Evolutionary conservation across 2,113 vertebrate genomes (phyloP).

Genomic region (Apodemus sylvaticus): DNA sequence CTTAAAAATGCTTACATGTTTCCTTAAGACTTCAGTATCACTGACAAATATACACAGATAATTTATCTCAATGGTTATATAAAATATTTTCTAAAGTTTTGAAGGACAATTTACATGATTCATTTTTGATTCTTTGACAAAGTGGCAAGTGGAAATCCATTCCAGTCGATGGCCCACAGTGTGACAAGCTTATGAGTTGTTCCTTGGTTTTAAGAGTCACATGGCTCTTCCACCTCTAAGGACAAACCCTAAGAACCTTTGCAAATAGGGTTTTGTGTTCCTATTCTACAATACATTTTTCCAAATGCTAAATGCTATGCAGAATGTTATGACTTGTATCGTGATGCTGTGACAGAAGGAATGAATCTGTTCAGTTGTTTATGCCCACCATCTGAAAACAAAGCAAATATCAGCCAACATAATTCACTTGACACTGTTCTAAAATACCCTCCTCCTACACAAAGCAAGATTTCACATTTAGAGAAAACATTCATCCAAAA

Average conservation of each 20-base stretch:
- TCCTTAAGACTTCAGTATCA: not conserved
- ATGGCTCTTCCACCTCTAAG: not conserved
- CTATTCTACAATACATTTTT: not conserved
- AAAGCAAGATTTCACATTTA: slow-evolving; percentile 48
- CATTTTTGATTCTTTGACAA: not conserved
- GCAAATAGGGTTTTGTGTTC: not conserved
- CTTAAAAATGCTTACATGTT: not conserved
- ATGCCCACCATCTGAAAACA: slow-evolving; percentile 52
- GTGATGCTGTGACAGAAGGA: slow-evolving; percentile 58
- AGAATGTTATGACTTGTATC: slow-evolving; percentile 58
- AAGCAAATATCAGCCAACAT: slow-evolving; percentile 66
- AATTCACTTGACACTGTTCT: slow-evolving; percentile 55
- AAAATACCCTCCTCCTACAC: slow-evolving; percentile 61
- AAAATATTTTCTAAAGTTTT: not conserved
- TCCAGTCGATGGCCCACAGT: not conserved
- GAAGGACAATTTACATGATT: not conserved
- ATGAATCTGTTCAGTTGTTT: slow-evolving; percentile 70
- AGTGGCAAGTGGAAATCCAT: not conserved
- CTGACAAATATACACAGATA: not conserved
- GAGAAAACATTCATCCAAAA: slow-evolving; percentile 61
- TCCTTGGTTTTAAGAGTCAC: not conserved
- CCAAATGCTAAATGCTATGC: not conserved
- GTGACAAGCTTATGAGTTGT: not conserved
- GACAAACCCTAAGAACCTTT: not conserved
- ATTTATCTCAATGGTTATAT: not conserved